Base-by-base conservation (phyloP, 2,888 invertebrate species). In the Lepas anatifera region DNA sequence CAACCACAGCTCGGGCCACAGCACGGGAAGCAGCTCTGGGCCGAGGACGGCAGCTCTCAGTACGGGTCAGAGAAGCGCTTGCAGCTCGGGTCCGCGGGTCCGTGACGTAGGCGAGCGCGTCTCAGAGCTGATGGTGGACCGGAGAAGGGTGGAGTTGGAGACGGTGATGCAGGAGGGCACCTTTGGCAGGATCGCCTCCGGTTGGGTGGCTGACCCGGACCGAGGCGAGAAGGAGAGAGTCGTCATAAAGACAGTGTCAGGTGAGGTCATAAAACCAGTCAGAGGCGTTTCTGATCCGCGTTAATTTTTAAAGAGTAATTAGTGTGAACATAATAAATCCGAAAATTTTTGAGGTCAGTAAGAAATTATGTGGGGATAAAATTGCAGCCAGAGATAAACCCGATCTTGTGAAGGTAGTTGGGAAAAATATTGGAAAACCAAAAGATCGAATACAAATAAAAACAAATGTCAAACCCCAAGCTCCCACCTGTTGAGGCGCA, bases 41-140 rank as follows among this genome's bases (percentile, higher is more conserved):
- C 58, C 32, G 58, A 27, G 11, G 52, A 52, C 27, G 27, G 25
- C 29, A 1, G 29, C 27, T 13, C 58, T 11, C 58, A 35, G 58
- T 35, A 35, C 58, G 22, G 58, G 58, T 6, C 58, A 58, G 18
- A 25, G n/a, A n/a, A n/a, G n/a, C n/a, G 29, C 27, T 13, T 29
- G 29, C 52, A 22, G 58, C 58, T 58, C 58, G 7, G 58, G 58
- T 6, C 58, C 32, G 29, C 29, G 58, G 22, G 58, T 58, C 32
- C 32, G 58, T 2, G 58, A 58, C 58, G 58, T 58, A 18, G 58
- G 46, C 27, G 43, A 68, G 68, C 68, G 37, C 25, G 46, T 46
- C 27, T 68, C 37, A 27, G 68, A 52, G 68, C 46, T 50, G 68
- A 68, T 52, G 50, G 68, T 68, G 41, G 52, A 66, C 39, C 66